phyloP scores from a whole-genome alignment of 2,797 vertebrate genomes.

The Oreochromis mossambicus region DNA sequence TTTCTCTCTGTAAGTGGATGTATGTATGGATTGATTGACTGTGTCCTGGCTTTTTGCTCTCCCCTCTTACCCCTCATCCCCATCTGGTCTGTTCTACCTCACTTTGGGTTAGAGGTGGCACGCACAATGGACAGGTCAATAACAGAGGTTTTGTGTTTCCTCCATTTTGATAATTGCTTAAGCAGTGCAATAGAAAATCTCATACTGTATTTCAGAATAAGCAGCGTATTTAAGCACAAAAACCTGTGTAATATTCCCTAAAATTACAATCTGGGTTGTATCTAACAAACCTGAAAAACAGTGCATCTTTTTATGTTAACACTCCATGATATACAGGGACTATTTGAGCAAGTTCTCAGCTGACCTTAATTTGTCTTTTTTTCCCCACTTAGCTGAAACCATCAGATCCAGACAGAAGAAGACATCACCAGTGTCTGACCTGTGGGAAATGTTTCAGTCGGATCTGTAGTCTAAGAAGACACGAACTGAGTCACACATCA shows the following conservation, averaged over 20 bases:
- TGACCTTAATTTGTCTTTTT: neutral
- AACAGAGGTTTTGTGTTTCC: neutral
- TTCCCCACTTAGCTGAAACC: neutral
- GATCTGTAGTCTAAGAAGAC: conserved; percentile 19
- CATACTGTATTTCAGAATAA: neutral
- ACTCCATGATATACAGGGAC: neutral
- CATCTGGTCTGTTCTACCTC: neutral
- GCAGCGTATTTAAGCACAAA: neutral
- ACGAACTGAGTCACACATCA: conserved; percentile 3
- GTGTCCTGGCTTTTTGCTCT: neutral
- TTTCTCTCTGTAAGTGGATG: neutral
- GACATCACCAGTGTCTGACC: conserved; percentile 4
- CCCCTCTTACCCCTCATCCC: neutral
- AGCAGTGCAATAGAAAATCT: neutral
- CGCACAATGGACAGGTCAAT: neutral
- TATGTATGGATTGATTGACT: neutral
- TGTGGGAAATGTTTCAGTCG: conserved; percentile 24
- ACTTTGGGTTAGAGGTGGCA: neutral
- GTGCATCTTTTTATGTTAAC: neutral
- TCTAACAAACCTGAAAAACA: neutral
- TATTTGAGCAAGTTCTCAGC: neutral
- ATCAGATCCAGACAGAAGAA: neutral
- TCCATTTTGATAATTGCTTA: neutral
- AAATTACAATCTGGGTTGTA: neutral
- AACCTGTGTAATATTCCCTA: neutral